These are phyloP conservation scores for Drosophila equinoxialis DNA, from an alignment of 1,140 invertebrate species.

Conservation along the genomic window DNA sequence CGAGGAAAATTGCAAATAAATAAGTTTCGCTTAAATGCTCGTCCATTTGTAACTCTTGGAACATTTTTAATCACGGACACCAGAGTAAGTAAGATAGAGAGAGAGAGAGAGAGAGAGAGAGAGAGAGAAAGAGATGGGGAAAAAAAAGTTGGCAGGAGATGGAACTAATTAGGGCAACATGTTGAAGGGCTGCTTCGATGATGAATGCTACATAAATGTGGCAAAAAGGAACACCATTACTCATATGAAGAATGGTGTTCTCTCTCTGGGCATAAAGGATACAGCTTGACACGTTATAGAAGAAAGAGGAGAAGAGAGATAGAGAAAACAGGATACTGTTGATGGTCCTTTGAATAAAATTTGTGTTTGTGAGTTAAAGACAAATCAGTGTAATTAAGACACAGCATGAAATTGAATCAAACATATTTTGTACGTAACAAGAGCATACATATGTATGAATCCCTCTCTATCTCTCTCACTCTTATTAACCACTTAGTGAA, in stretches of 20 bases:
- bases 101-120: not conserved
- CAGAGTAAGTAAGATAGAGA: not conserved
- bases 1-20: slow-evolving; percentile 22
- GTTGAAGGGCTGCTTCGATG: slow-evolving; percentile 51
- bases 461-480: not conserved
- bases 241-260: slow-evolving; percentile 32
- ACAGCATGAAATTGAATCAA: slow-evolving; percentile 10
- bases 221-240: slow-evolving; percentile 49
- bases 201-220: slow-evolving; percentile 60
- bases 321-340: slow-evolving; percentile 6
- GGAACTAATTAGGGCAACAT: slow-evolving; percentile 70
- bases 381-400: slow-evolving; percentile 11
- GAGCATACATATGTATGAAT: not conserved
- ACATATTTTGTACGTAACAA: not conserved
- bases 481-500: not conserved
- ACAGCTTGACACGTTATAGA: slow-evolving; percentile 12
- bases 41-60: slow-evolving; percentile 34
- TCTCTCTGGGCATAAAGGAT: slow-evolving; percentile 21
- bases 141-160: slow-evolving; percentile 20
- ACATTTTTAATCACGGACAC: slow-evolving; percentile 50
- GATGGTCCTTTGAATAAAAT: slow-evolving; percentile 9
- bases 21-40: slow-evolving; percentile 35
- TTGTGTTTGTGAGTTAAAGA: not conserved
- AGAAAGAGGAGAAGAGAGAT: not conserved
- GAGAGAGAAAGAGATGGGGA: too few species aligned